phyloP scores from a whole-genome alignment of 2,797 vertebrate species.

The Pseudomugil tenellus region DNA sequence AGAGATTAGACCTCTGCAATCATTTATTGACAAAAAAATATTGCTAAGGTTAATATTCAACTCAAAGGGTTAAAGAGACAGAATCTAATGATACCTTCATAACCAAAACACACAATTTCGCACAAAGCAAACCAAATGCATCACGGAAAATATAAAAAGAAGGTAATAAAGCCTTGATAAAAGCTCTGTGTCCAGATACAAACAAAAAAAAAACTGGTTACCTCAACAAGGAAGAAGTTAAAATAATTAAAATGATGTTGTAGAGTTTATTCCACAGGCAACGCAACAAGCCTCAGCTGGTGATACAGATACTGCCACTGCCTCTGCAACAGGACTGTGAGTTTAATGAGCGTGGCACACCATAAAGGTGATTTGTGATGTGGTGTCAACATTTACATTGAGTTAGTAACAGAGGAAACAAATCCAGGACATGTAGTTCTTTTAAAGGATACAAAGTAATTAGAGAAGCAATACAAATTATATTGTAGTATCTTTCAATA shows the following conservation, averaged over 20 bases:
- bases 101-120: neutral
- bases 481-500: neutral
- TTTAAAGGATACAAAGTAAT: slow-evolving; percentile 1
- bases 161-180: neutral
- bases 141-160: slow-evolving; percentile 1
- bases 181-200: slow-evolving; percentile 3
- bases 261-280: slow-evolving; percentile 33
- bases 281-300: slow-evolving; percentile 37
- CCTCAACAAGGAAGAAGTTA: slow-evolving; percentile 22
- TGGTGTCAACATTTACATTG: slow-evolving; percentile 43
- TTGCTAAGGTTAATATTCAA: neutral
- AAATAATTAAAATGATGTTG: slow-evolving; percentile 54
- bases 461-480: neutral
- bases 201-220: slow-evolving; percentile 2
- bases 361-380: slow-evolving; percentile 32
- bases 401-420: slow-evolving; percentile 12
- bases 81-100: neutral
- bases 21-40: neutral
- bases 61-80: neutral
- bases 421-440: slow-evolving; percentile 23
- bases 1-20: slow-evolving; percentile 15
- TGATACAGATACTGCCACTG: slow-evolving; percentile 38
- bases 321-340: slow-evolving; percentile 16
- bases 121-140: neutral
- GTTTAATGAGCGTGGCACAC: slow-evolving; percentile 33